phyloP scores from a whole-genome alignment of 2,113 vertebrate genomes.

The Arothron firmamentum region DNA sequence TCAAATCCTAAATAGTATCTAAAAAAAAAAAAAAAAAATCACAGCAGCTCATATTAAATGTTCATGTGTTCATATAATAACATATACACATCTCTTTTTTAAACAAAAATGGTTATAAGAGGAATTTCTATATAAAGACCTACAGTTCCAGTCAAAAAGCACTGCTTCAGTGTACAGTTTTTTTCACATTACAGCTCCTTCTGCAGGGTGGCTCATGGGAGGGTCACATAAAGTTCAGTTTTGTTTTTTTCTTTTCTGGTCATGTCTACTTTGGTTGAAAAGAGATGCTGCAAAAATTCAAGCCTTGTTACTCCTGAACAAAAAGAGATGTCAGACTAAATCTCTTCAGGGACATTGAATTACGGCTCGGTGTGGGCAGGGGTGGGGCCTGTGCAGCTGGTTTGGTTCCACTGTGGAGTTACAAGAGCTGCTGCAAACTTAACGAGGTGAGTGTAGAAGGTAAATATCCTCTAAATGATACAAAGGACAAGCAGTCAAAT shows the following conservation, averaged over 20 bases:
- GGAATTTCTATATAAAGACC: neutral
- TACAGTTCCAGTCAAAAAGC: constrained; percentile 8
- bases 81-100: neutral
- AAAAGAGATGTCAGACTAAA: constrained; percentile 64
- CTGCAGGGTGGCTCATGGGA: constrained; percentile 51
- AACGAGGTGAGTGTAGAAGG: neutral
- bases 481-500: constrained; percentile 6
- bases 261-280: constrained; percentile 57
- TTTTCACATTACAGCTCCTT: constrained; percentile 27
- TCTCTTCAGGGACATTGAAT: constrained; percentile 52
- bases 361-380: constrained; percentile 38
- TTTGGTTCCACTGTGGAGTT: constrained; percentile 24
- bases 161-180: constrained; percentile 4
- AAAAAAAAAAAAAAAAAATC: too few species aligned
- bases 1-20: too few species aligned
- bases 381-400: constrained; percentile 15
- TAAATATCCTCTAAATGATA: neutral
- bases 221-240: constrained; percentile 67
- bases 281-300: constrained; percentile 55
- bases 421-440: constrained; percentile 1
- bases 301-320: constrained; percentile 58
- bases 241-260: constrained; percentile 20
- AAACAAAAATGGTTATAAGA: too few species aligned
- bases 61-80: neutral
- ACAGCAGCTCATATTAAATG: too few species aligned